Evolutionary conservation across 2,797 vertebrate genomes (phyloP).

Genomic region (Schizothorax lantsangensis): DNA sequence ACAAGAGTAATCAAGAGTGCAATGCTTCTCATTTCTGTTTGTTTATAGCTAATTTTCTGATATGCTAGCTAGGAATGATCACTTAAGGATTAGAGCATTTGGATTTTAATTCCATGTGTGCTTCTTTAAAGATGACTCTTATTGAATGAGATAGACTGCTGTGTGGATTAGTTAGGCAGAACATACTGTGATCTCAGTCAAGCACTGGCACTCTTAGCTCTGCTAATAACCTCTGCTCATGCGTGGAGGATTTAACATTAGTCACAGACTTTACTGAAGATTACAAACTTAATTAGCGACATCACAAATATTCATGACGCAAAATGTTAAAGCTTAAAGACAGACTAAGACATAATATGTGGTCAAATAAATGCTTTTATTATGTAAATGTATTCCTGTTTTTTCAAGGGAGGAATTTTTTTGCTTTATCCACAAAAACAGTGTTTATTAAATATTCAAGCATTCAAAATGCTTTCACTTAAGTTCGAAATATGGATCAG

Average conservation of each 20-base stretch:
- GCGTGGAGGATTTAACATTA: neutral
- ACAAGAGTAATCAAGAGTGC: neutral
- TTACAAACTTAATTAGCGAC: neutral
- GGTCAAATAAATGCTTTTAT: conserved; percentile 19
- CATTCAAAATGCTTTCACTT: neutral
- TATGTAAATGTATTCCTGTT: neutral
- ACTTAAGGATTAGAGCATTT: conserved; percentile 19
- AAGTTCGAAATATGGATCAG: neutral
- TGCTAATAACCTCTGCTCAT: neutral
- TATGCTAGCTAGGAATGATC: neutral
- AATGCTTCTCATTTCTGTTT: neutral
- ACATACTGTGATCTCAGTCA: conserved; percentile 28
- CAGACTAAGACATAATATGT: neutral
- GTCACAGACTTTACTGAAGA: neutral
- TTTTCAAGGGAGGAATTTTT: too few relatives aligned
- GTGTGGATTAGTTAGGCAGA: conserved; percentile 51
- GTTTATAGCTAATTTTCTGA: neutral
- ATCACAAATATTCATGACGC: neutral
- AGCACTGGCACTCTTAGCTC: conserved; percentile 3
- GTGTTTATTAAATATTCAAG: neutral
- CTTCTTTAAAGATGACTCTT: conserved; percentile 19
- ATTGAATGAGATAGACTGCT: conserved; percentile 51
- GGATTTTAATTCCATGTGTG: neutral
- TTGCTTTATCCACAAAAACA: neutral
- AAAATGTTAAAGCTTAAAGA: neutral